Evolutionary conservation across 2,797 vertebrate species (phyloP), one percentile per base, ranked within the genome.

Genomic region (Catharus ustulatus): DNA sequence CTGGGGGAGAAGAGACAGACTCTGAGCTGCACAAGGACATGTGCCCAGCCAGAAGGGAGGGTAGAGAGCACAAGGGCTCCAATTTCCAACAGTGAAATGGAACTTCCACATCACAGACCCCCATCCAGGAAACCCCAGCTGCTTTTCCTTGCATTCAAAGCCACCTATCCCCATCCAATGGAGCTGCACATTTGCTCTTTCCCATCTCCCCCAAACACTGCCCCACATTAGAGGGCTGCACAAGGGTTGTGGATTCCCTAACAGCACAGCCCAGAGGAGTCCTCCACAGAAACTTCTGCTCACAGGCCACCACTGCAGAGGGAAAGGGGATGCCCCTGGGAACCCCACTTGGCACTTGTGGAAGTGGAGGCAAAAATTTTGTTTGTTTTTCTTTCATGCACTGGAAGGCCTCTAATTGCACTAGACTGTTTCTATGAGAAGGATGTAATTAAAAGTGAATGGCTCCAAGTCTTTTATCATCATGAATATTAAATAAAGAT

Each of bases 401-500:
- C 86, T 90, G 64, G 58, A 93, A 96, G 82, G 54, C 91, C 79
- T 95, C 77, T 97, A 96, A 97, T 97, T 97, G 91, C 62, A 43
- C 94, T 92, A 96, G 94, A 93, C 89, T 96, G 68, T 97, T 97
- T 98, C 93, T 93, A 43, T 1, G 61, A 96, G 94, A 96, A 96
- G 81, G 87, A 58, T 96, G 83, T 97, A 98, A 98, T 98, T 98
- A 97, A 97, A 97, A 97, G 96, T 92, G 94, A 98, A 97, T 94
- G 94, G 94, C 74, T 97, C 66, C 92, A 94, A 97, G 97, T 97
- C 94, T 52, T 97, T 97, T 95, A 95, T 92, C 24, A 4, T 87
- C 96, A 96, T 97, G 96, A 97, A 98, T 97, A 98, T 98, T 98
- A 98, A 98, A 96, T 94, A 96, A 89, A 97, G 89, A 95, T 95